A percentile compares a stretch with the other conserved stretches of the same genome.
phyloP scores from a whole-genome alignment of 2,113 vertebrate species.

The Myodes glareolus region DNA sequence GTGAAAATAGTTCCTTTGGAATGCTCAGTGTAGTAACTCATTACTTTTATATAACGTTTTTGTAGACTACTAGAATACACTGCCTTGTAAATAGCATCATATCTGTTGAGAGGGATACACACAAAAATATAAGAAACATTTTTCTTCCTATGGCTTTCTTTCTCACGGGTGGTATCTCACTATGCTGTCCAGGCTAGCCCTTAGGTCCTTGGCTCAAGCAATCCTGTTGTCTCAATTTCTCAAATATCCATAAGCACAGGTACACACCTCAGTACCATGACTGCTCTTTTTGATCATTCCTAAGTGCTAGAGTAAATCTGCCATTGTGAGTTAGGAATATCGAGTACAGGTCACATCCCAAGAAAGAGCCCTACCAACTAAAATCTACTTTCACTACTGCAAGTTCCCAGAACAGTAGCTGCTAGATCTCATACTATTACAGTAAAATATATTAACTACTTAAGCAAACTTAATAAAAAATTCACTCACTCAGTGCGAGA shows the following conservation, averaged over 20 bases:
- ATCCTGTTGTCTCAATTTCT: neutral
- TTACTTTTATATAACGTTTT: neutral
- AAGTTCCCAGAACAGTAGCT: neutral
- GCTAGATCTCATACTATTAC: neutral
- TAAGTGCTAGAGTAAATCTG: neutral
- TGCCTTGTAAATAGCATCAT: neutral
- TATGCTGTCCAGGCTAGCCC: neutral
- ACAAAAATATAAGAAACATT: neutral
- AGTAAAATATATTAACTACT: neutral
- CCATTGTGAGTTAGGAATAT: neutral
- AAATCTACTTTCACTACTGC: neutral
- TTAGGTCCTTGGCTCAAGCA: no score
- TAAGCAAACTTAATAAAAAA: conserved; percentile 14
- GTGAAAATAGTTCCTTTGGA: conserved; percentile 28
- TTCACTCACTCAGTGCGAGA: neutral
- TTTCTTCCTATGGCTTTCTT: neutral
- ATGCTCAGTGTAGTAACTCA: neutral
- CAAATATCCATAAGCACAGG: neutral
- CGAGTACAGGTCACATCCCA: neutral
- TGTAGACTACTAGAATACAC: neutral
- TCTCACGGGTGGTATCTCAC: neutral
- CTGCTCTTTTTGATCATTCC: neutral
- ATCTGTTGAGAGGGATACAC: neutral
- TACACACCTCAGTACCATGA: no score
- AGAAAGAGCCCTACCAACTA: neutral